Evolutionary conservation across 2,888 invertebrate genomes (phyloP).

Genomic region (Drosophila histrio): DNA sequence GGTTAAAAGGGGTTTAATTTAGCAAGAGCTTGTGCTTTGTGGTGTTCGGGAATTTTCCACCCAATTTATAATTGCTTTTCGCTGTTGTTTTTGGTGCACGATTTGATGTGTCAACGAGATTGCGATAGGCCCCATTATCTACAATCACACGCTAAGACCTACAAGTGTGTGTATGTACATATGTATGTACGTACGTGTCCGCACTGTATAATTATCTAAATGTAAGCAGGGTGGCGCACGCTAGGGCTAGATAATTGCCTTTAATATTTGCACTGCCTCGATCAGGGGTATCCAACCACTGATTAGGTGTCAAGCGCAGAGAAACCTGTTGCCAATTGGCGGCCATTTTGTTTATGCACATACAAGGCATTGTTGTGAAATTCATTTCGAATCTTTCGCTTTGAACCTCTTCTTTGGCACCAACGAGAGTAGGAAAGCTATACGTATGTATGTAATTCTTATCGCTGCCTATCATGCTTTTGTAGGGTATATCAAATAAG

Average conservation of each 20-base stretch:
- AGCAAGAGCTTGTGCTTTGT: constrained; percentile 1
- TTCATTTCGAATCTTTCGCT: constrained; percentile 54
- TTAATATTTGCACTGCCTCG: not conserved
- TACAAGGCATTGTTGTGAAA: constrained; percentile 59
- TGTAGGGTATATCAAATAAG: constrained; percentile 35
- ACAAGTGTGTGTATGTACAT: constrained; percentile 1
- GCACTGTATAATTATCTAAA: constrained; percentile 54
- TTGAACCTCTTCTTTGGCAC: not conserved
- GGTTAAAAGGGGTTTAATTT: constrained; percentile 4
- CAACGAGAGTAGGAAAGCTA: not conserved
- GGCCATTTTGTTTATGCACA: constrained; percentile 49
- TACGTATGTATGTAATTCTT: constrained; percentile 14
- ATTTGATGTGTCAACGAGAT: constrained; percentile 57
- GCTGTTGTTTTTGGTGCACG: constrained; percentile 42
- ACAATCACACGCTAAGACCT: constrained; percentile 1
- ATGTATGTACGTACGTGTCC: not conserved
- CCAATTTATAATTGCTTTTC: constrained; percentile 57
- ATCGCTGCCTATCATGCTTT: constrained; percentile 24
- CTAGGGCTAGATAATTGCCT: constrained; percentile 25
- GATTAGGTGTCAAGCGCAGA: constrained; percentile 46
- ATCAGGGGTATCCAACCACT: constrained; percentile 50
- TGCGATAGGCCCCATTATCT: constrained; percentile 37
- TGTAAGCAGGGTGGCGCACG: constrained; percentile 14
- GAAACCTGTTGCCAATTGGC: constrained; percentile 46
- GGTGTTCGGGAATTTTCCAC: constrained; percentile 57